Percentiles rank a stretch among this genome's conserved stretches.
phyloP scores from a whole-genome alignment of 2,797 vertebrate species.

The Ceyx erithaca region DNA sequence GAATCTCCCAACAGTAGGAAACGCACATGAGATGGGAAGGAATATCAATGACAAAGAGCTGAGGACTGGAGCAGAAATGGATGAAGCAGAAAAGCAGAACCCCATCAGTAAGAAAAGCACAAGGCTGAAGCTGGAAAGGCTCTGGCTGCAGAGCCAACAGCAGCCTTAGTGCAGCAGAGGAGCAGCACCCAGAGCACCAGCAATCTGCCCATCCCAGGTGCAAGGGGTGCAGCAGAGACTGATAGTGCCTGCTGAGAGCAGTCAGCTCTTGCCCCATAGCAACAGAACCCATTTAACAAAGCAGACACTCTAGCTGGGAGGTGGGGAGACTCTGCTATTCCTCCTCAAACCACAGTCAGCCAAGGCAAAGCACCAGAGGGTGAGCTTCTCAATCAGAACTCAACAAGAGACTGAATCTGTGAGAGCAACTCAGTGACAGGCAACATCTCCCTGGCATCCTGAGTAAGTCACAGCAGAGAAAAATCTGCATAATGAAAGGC shows the following conservation, averaged over 20 bases:
- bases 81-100: slow-evolving; percentile 24
- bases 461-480: not conserved
- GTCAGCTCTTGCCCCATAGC: not conserved
- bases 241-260: not conserved
- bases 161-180: not conserved
- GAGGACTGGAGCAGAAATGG: not conserved
- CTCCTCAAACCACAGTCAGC: not conserved
- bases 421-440: not conserved
- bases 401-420: not conserved
- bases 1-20: slow-evolving; percentile 8
- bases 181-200: not conserved
- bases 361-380: not conserved
- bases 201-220: not conserved
- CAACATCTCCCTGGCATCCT: not conserved
- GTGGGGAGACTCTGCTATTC: not conserved
- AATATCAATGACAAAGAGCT: not conserved
- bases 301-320: not conserved
- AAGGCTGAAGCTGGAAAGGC: not conserved
- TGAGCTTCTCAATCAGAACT: not conserved
- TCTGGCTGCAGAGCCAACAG: not conserved
- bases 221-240: not conserved
- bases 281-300: not conserved
- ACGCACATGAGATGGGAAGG: not conserved
- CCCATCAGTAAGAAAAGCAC: not conserved
- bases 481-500: not conserved